Evolutionary conservation across 2,113 vertebrate species (phyloP), one percentile per base, ranked within the genome.

Genomic region (Rafetus swinhoei): DNA sequence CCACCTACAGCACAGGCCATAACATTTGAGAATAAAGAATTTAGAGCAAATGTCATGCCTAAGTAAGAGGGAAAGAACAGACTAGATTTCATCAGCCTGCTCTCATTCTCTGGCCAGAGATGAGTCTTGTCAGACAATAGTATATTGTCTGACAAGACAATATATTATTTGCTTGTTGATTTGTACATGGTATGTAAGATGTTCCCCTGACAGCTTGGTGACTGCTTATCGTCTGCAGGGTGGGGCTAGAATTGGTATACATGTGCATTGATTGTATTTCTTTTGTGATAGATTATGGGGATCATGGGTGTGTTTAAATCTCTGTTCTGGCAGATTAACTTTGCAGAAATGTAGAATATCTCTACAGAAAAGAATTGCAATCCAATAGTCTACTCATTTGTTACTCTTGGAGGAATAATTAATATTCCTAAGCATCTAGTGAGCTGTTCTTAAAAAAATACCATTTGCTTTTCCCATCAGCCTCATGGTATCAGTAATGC

Each of bases 391-490:
- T 84, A 25, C 86, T 86, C 19, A 53, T 4, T 35, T n/a, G 85
- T 86, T 93, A 92, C 2, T 3, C 52, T 62, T 6, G 5, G 24
- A 85, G 54, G 32, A 72, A 57, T 0, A 50, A 32, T 54, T 91
- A 79, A 45, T 79, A 27, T 25, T 25, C 24, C 24, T 60, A 60
- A 24, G 22, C 11, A 60, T 24, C 59, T 60, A 21, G n/a, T 21
- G 65, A 72, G 65, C 8, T 21, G n/a, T 84, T 3, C 89, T 89
- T 85, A 94, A 65, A 21, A 94, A 96, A 92, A 93, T 39, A 65
- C 22, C 6, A 9, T 84, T 91, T 91, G 54, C 25, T 9, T 62
- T 95, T 93, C 89, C 82, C 79, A 81, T 16, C 82, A 93, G 74
- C 5, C 89, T 92, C 55, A 90, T 65, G 25, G 9, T 91, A 81